Base-by-base conservation (phyloP, 92 coral and sea anemone genomes). In the Porites rus region DNA sequence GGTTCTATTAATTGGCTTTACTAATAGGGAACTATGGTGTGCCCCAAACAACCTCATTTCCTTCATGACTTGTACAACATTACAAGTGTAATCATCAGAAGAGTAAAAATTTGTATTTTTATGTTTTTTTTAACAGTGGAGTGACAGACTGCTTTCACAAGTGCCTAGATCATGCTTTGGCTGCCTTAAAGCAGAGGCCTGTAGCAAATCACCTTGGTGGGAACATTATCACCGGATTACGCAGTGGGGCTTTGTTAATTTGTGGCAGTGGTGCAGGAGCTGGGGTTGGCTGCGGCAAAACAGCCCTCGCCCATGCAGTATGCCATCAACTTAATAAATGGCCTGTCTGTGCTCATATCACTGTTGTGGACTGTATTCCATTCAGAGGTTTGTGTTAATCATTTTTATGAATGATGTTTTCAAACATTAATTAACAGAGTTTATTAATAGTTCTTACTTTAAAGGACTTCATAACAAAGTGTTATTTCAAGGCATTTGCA, bases 291-390 rank as follows among this genome's bases (percentile, higher is more conserved):
- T 93, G 94, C 28, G 99, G 99, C 64, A 95, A 94, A 88, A 92
- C 99, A 17, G 92, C 98, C 10, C 88, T 97, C 2, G 99, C 98
- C 18, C 96, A 92, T 84, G 98, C 98, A n/a, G 73, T 97, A n/a
- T 97, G 98, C 61, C 77, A 90, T 64, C 88, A 91, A 58, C 92
- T 97, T 54, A 88, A 90, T 31, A 85, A 90, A 58, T 94, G 96
- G 94, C 99, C 99, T 22, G 80, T 90, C 19, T 91, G 90, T 83
- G 98, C 98, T 1, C 93, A 97, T 85, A 88, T 97, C 17, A 84
- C 90, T 10, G 63, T 95, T 21, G 94, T 97, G 72, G 96, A 92
- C 59, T 97, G 99, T 65, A 91, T 97, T 71, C 95, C 97, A 8
- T 84, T 97, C n/a, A 85, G 99, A 95, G 97, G 99, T 97, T 67